Evolutionary conservation across 2,888 invertebrate species (phyloP), one percentile per base, ranked within the genome.

Genomic region (Linnaemya tessellans): DNA sequence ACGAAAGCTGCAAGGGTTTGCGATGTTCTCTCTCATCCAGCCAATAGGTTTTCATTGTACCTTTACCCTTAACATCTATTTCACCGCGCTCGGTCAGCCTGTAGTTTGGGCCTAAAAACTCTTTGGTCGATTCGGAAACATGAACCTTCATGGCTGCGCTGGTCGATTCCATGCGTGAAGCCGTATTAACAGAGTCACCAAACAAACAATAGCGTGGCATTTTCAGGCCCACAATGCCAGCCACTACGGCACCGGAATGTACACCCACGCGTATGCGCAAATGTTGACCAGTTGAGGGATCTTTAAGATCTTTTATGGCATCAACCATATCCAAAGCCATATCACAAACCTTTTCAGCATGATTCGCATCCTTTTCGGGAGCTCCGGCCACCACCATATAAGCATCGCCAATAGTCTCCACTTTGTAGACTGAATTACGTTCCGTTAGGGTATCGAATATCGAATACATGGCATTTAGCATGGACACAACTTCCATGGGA

Each of bases 311-410:
- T 0, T 96, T 96, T 90, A 98, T 98, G 1, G 98, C 97, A 87
- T 97, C 97, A 1, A 98, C 95, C 98, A 99, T 99, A 90, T 98
- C 98, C 38, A 98, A 93, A 0, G 98, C 98, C 98, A 99, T 98
- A 91, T 98, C 97, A 91, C 97, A 98, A 8, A 98, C 97, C 89
- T 97, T 95, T 91, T 97, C 96, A 0, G 98, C 98, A 91, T 99
- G 99, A 90, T 97, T 97, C 71, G 94, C 94, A 90, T 97, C 97
- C 89, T 96, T 96, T 88, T 97, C 97, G 0, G 98, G 98, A 0
- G 98, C 98, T 0, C 99, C 99, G 0, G 98, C 97, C 0, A 98
- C 99, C 0, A 98, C 98, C 98, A 99, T 98, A 92, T 99, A 99
- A 0, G 99, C 99, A 91, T 99, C 99, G 0, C 99, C 98, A 88